phyloP scores from a whole-genome alignment of 2,797 vertebrate genomes.

The Oreonectes daqikongensis region DNA sequence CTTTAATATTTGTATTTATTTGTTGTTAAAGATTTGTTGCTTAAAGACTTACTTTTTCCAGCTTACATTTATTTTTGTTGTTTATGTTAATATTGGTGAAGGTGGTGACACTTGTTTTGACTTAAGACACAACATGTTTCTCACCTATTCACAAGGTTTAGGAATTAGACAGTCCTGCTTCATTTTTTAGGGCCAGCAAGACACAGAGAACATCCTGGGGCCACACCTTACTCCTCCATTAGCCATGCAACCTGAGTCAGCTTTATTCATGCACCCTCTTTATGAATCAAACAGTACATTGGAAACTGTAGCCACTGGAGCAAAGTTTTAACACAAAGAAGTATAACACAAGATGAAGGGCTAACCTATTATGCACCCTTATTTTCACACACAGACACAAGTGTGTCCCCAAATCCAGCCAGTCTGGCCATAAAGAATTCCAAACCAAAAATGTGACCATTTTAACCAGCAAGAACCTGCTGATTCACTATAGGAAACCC shows the following conservation, averaged over 20 bases:
- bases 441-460: background rate
- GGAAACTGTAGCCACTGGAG: conserved; percentile 40
- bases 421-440: background rate
- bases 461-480: background rate
- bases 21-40: background rate
- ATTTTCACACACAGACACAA: conserved; percentile 56
- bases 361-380: conserved; percentile 47
- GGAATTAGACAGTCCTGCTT: background rate
- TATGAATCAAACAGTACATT: conserved; percentile 44
- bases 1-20: too few species aligned
- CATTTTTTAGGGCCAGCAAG: conserved; percentile 7
- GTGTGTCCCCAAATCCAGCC: background rate
- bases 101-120: background rate
- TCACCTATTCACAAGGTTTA: background rate
- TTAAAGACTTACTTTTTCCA: background rate
- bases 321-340: conserved; percentile 44
- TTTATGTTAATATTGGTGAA: too few species aligned
- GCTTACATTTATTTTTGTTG: too few species aligned
- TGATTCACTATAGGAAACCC: background rate
- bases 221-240: conserved; percentile 41
- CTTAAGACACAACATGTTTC: background rate
- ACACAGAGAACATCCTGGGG: conserved; percentile 27
- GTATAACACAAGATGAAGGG: conserved; percentile 34
- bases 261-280: conserved; percentile 42
- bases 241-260: conserved; percentile 49